Conservation (phyloP, 2,888 invertebrate species). For the Fragum fragum region DNA sequence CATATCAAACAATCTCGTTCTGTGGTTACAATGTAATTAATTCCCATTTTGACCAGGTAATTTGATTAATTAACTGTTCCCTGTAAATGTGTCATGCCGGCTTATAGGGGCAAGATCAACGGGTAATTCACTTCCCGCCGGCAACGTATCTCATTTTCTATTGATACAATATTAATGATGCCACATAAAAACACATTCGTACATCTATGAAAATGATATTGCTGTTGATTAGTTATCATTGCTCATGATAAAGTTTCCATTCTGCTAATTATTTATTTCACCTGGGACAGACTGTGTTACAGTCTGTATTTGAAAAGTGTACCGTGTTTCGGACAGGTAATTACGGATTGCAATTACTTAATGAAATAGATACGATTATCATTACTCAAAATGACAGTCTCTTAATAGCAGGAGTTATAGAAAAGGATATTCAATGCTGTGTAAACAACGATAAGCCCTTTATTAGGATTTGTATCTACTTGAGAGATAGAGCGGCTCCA, state of each 20-base stretch:
- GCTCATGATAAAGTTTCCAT: constrained; percentile 32
- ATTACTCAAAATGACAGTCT: constrained; percentile 28
- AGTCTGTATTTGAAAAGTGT: constrained; percentile 1
- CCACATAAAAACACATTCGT: constrained; percentile 26
- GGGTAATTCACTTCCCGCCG: constrained; percentile 10
- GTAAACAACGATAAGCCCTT: background rate
- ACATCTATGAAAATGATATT: constrained; percentile 32
- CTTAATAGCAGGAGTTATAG: constrained; percentile 16
- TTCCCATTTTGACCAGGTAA: constrained; percentile 28
- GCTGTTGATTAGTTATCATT: constrained; percentile 29
- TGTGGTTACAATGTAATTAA: constrained; percentile 31
- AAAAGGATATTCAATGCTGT: constrained; percentile 14
- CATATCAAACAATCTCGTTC: background rate
- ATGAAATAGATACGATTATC: constrained; percentile 50
- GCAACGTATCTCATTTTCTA: constrained; percentile 1
- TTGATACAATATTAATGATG: constrained; percentile 30
- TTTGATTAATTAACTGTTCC: constrained; percentile 28
- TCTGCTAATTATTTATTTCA: constrained; percentile 36
- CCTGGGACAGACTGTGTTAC: constrained; percentile 29
- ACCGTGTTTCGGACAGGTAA: constrained; percentile 46
- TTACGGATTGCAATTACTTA: constrained; percentile 55
- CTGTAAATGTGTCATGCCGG: constrained; percentile 12
- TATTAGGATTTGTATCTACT: background rate
- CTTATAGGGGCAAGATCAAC: constrained; percentile 1
- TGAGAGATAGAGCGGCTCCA: too few relatives aligned